phyloP scores from a whole-genome alignment of 2,113 vertebrate genomes.

The Mobula hypostoma region DNA sequence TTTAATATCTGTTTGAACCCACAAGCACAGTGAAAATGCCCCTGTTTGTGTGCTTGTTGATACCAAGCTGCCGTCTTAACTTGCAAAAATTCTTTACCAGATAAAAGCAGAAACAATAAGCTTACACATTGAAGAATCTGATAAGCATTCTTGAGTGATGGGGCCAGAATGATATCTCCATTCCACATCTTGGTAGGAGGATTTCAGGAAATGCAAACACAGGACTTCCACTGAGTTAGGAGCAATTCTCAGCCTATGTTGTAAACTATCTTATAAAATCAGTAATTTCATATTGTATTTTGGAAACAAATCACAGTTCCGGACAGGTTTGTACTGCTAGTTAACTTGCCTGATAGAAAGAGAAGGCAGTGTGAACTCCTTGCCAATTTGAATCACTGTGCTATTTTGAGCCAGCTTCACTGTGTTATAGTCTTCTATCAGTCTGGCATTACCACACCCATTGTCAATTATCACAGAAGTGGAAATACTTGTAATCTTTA shows the following conservation, averaged over 20 bases:
- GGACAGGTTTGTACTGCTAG: background rate
- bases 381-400: background rate
- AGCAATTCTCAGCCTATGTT: background rate
- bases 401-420: background rate
- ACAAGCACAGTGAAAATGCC: background rate
- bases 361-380: background rate
- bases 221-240: background rate
- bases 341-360: background rate
- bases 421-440: background rate
- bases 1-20: background rate
- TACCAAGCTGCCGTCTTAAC: background rate
- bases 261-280: background rate
- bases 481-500: background rate
- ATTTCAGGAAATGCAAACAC: background rate
- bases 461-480: background rate
- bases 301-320: background rate
- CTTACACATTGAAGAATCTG: background rate
- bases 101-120: constrained; percentile 19
- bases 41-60: background rate
- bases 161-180: background rate
- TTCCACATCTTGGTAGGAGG: background rate
- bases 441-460: background rate
- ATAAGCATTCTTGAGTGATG: background rate
- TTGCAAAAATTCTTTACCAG: background rate
- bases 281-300: background rate